These are phyloP conservation scores for Pteropus rufus DNA, from an alignment of 2,797 vertebrate species.

Conservation along the genomic window DNA sequence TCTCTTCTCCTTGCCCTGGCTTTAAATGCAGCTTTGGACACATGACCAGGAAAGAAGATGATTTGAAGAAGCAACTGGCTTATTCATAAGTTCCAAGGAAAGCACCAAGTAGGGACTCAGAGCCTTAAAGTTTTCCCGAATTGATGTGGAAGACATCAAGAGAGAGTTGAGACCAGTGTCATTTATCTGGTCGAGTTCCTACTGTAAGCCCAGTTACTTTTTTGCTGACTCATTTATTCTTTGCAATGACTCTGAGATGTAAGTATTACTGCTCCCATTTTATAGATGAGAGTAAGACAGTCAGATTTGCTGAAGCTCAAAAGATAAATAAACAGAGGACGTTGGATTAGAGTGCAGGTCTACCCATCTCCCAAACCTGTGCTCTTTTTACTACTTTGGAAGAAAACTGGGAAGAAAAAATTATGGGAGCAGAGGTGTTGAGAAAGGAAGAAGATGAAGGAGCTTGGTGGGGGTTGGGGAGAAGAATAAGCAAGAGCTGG, in stretches of 20 bases:
- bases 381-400: not conserved
- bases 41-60: not conserved
- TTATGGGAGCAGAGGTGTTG: not conserved
- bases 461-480: not conserved
- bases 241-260: not conserved
- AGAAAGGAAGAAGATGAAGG: not conserved
- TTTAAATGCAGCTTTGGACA: not conserved
- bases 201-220: not conserved
- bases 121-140: not conserved
- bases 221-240: not conserved
- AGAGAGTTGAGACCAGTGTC: rapidly evolving
- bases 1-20: rapidly evolving
- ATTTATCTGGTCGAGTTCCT: rapidly evolving
- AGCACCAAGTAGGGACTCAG: not conserved
- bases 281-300: not conserved
- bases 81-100: not conserved
- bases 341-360: not conserved
- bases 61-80: not conserved
- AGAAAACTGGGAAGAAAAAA: not conserved
- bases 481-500: not conserved
- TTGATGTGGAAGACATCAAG: not conserved
- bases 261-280: not conserved
- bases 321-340: not conserved
- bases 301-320: not conserved
- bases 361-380: not conserved